A percentile compares a stretch with the other conserved stretches of the same genome.
Evolutionary conservation across 2,888 invertebrate genomes (phyloP).

Genomic region (Pammene fasciana): DNA sequence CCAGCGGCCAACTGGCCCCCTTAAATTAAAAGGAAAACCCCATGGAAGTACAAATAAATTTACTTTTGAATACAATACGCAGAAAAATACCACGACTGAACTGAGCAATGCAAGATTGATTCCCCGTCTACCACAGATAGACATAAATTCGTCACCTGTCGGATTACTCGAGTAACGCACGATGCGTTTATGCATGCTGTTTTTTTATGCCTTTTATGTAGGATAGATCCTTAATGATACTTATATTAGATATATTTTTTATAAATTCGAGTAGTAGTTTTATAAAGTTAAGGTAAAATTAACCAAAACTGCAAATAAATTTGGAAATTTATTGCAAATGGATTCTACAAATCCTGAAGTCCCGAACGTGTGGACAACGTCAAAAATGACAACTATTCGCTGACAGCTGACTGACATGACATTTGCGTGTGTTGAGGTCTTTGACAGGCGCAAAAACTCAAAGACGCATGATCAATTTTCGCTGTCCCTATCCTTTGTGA

Average conservation of each 20-base stretch:
- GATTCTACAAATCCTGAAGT: neutral
- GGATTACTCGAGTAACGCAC: neutral
- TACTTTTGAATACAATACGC: conserved; percentile 20
- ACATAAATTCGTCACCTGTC: conserved; percentile 11
- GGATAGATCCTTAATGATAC: too few species aligned
- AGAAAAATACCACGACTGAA: conserved; percentile 13
- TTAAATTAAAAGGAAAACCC: conserved; percentile 10
- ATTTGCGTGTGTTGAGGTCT: conserved; percentile 33
- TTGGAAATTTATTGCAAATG: too few species aligned
- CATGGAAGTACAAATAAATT: conserved; percentile 9
- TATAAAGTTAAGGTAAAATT: too few species aligned
- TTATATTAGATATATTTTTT: too few species aligned
- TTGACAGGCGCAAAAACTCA: conserved; percentile 51
- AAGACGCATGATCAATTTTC: conserved; percentile 76
- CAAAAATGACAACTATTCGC: conserved; percentile 13
- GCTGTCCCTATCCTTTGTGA: conserved; percentile 61
- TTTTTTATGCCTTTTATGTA: too few species aligned
- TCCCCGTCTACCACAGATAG: conserved; percentile 12
- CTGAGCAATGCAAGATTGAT: conserved; percentile 25
- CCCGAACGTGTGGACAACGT: conserved; percentile 21
- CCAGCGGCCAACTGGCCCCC: conserved; percentile 16
- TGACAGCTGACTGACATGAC: conserved; percentile 39
- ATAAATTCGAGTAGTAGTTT: too few species aligned
- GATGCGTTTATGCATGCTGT: neutral
- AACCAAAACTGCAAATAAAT: too few species aligned